A percentile compares a stretch with the other conserved stretches of the same genome.
phyloP scores from a whole-genome alignment of 2,113 vertebrate species.

The Albula glossodonta region DNA sequence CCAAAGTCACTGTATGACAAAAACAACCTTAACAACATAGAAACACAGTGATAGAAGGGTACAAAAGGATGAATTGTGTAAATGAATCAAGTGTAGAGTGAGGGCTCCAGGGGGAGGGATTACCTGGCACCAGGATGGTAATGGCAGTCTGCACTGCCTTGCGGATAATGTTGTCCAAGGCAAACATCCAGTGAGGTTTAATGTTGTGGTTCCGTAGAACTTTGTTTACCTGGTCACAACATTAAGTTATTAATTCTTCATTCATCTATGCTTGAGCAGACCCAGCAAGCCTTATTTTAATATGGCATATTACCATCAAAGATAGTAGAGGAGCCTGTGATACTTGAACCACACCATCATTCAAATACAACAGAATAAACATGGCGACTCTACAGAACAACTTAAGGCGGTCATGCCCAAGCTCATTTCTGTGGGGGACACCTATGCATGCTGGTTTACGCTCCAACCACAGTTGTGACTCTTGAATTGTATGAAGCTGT shows the following conservation, averaged over 20 bases:
- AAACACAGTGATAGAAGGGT: neutral
- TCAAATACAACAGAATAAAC: neutral
- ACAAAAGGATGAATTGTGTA: neutral
- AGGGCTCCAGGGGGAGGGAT: neutral
- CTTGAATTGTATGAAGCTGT: too few relatives aligned
- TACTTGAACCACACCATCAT: neutral
- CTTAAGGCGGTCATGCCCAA: too few relatives aligned
- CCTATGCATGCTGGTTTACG: too few relatives aligned
- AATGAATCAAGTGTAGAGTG: neutral
- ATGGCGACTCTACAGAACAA: neutral
- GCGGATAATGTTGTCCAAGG: slow-evolving; percentile 94
- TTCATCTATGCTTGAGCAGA: neutral
- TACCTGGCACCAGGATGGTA: slow-evolving; percentile 96
- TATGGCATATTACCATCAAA: neutral
- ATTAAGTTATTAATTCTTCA: neutral
- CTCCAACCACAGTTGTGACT: too few relatives aligned
- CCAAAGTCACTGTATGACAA: neutral
- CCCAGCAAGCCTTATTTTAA: neutral
- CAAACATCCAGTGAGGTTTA: slow-evolving; percentile 99
- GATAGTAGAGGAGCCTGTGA: neutral
- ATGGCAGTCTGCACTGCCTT: slow-evolving; percentile 98
- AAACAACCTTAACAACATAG: neutral
- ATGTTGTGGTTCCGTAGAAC: slow-evolving; percentile 97
- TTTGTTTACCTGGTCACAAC: slow-evolving; percentile 86
- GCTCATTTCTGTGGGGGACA: too few relatives aligned